A percentile compares a stretch with the other conserved stretches of the same genome.
phyloP scores from a whole-genome alignment of 2,113 vertebrate genomes.

The Rafetus swinhoei region DNA sequence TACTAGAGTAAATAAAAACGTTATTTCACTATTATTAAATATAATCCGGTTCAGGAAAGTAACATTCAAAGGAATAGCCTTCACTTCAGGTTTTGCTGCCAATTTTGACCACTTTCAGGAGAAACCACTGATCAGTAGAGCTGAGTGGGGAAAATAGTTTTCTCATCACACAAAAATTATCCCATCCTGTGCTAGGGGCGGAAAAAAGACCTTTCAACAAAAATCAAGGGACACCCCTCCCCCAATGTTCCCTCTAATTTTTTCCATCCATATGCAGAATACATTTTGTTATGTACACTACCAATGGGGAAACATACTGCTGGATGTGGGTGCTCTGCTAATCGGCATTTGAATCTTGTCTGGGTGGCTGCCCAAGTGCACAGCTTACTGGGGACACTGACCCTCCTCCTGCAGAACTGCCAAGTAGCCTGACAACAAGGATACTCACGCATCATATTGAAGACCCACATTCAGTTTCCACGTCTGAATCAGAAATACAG shows the following conservation, averaged over 20 bases:
- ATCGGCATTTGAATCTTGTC: no score
- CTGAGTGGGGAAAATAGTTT: not conserved
- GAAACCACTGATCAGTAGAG: constrained; percentile 4
- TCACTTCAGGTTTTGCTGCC: not conserved
- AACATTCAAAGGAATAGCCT: not conserved
- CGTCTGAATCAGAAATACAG: not conserved
- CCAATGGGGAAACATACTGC: no score
- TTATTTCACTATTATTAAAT: not conserved
- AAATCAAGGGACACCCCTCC: no score
- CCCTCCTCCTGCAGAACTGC: not conserved
- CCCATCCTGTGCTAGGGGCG: not conserved
- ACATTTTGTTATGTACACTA: no score
- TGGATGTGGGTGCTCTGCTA: no score
- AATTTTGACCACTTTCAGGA: not conserved
- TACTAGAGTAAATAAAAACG: not conserved
- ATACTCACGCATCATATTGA: not conserved
- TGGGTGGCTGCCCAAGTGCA: no score
- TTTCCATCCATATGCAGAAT: no score
- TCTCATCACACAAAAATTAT: not conserved
- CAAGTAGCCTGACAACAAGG: not conserved
- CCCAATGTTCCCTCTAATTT: no score
- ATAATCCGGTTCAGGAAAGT: not conserved
- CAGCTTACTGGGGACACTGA: no score
- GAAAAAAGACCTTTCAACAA: no score
- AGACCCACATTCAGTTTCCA: not conserved